Evolutionary conservation across 2,797 vertebrate genomes (phyloP), one percentile per base, ranked within the genome.

Genomic region (Hoplostethus atlanticus): DNA sequence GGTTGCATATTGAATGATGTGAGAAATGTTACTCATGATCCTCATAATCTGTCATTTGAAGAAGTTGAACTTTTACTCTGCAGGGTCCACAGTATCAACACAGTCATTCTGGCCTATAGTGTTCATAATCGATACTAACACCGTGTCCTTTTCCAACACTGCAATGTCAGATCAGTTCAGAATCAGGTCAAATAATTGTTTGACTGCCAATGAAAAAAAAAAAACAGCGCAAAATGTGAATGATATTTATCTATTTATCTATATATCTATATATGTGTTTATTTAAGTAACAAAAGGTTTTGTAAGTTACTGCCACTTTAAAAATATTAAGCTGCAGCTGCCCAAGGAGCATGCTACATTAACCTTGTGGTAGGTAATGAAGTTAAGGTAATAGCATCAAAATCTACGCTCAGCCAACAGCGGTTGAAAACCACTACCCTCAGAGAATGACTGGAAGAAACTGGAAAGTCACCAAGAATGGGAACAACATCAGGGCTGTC

Each of bases 381-480:
- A 54, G 67, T 31, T 17, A 5, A 47, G 59, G 7, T 16, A 38
- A 36, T 63, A n/a, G n/a, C n/a, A n/a, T n/a, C n/a, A n/a, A 55
- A 25, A 34, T 65, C 4, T 67, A 63, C 34, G 21, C 40, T n/a
- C 17, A n/a, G 55, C 17, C 15, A 53, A 28, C 44, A 34, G 52
- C 47, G 48, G 40, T 68, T 73, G 53, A 47, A 61, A 73, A 59
- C 21, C 53, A 4, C 50, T 64, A 13, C 30, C 48, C 52, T 79
- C 21, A 21, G 21, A 21, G 21, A 21, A 21, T 21, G 21, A 68
- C 36, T 28, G 28, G 73, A 1, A 67, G 47, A 68, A 80, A 71
- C 34, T 17, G 21, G 12, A 34, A 79, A 34, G 68, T 30, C 74
- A 79, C 67, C 30, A 78, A 66, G 40, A 81, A 76, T 0, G 5